Conservation (phyloP, 2,888 invertebrate genomes). For the Halictus ligatus region DNA sequence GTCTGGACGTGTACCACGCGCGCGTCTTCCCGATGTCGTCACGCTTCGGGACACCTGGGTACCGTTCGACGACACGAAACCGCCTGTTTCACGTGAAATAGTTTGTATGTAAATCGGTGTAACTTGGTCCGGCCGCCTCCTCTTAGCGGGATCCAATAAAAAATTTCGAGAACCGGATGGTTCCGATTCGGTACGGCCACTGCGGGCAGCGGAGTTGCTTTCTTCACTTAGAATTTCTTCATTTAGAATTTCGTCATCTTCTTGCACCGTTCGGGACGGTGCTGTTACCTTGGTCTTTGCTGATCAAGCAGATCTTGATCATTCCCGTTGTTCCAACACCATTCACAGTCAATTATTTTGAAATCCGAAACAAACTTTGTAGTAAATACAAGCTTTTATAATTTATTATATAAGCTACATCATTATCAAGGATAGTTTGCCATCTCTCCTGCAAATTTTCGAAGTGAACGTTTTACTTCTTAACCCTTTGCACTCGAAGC, state of each 20-base stretch:
- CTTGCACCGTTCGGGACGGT: neutral
- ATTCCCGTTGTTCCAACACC: too few species aligned
- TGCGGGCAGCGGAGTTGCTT: neutral
- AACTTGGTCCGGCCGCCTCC: neutral
- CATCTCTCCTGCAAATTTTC: too few species aligned
- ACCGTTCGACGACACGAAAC: constrained; percentile 1
- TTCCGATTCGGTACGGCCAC: neutral
- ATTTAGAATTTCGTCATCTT: neutral
- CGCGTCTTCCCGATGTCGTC: too few species aligned
- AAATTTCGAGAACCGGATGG: neutral
- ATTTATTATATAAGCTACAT: too few species aligned
- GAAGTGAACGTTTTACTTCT: too few species aligned
- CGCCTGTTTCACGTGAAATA: constrained; percentile 7
- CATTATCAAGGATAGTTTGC: too few species aligned
- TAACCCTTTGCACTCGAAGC: too few species aligned
- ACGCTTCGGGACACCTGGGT: neutral
- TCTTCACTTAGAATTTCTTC: too few species aligned
- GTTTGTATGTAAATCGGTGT: constrained; percentile 22
- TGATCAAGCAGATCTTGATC: too few species aligned
- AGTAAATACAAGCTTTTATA: too few species aligned
- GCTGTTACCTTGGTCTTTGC: neutral
- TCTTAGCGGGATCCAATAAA: neutral
- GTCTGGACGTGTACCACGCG: neutral
- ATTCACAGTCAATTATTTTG: too few species aligned
- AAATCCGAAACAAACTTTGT: too few species aligned